Evolutionary conservation across 2,888 invertebrate genomes (phyloP).

Genomic region (Athalia cordata): DNA sequence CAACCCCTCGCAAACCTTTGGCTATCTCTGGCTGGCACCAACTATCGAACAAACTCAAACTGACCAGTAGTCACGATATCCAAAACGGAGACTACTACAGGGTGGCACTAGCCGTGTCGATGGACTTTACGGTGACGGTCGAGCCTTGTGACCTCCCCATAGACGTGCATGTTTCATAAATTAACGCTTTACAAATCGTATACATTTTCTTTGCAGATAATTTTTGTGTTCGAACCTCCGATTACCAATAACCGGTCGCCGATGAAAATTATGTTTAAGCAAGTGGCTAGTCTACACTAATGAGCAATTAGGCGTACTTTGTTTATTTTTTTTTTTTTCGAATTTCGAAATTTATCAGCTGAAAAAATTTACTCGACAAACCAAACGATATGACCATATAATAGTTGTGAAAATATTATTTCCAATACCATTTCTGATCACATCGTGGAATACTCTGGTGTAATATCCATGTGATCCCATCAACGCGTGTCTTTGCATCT

Average conservation of each 20-base stretch:
- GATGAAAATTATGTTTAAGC: no score
- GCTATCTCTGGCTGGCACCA: constrained; percentile 71
- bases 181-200: no score
- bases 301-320: constrained; percentile 11
- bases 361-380: constrained; percentile 32
- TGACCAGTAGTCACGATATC: constrained; percentile 74
- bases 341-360: constrained; percentile 16
- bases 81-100: constrained; percentile 50
- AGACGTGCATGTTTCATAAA: no score
- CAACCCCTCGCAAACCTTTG: constrained; percentile 49
- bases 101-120: constrained; percentile 29
- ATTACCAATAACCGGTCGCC: no score
- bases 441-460: no score
- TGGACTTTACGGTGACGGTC: no score
- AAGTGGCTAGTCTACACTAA: background rate
- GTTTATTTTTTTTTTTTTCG: background rate
- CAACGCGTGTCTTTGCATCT: no score
- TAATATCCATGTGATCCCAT: no score
- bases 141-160: no score
- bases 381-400: background rate
- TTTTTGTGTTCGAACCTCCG: no score
- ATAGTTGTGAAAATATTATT: background rate
- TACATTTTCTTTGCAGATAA: no score
- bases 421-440: no score
- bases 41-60: constrained; percentile 74